These are phyloP conservation scores for Vipera latastei DNA, from an alignment of 2,797 vertebrate genomes.

Conservation along the genomic window DNA sequence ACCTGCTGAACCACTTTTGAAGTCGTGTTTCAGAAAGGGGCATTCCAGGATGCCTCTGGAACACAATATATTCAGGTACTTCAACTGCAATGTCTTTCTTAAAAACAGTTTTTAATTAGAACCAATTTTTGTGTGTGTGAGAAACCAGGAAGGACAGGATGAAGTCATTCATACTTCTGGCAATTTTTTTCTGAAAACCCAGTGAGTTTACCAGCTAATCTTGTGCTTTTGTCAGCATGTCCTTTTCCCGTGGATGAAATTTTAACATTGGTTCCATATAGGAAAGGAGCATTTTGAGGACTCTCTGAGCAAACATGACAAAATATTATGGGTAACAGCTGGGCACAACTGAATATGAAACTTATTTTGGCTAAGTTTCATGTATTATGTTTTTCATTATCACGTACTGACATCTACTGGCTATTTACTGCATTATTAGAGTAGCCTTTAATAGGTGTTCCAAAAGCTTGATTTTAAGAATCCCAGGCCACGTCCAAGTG, in stretches of 20 bases:
- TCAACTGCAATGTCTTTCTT: neutral
- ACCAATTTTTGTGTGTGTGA: neutral
- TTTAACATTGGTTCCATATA: neutral
- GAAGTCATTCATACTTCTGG: neutral
- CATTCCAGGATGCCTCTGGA: neutral
- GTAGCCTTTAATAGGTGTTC: neutral
- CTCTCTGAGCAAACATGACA: neutral
- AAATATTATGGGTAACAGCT: neutral
- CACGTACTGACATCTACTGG: conserved; percentile 78
- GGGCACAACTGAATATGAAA: neutral
- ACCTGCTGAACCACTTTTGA: neutral
- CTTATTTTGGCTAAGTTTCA: neutral
- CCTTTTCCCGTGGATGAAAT: neutral
- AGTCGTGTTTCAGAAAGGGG: neutral
- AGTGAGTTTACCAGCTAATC: neutral
- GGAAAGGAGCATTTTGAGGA: neutral
- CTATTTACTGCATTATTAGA: conserved; percentile 50
- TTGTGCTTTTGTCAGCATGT: neutral
- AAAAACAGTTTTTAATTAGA: neutral
- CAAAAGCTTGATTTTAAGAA: neutral
- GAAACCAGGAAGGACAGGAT: neutral
- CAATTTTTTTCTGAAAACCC: neutral
- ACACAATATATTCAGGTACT: neutral
- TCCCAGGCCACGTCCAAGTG: neutral
- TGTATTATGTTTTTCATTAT: conserved; percentile 62